Conservation (phyloP, 1,140 invertebrate species). For the Tribolium madens region DNA sequence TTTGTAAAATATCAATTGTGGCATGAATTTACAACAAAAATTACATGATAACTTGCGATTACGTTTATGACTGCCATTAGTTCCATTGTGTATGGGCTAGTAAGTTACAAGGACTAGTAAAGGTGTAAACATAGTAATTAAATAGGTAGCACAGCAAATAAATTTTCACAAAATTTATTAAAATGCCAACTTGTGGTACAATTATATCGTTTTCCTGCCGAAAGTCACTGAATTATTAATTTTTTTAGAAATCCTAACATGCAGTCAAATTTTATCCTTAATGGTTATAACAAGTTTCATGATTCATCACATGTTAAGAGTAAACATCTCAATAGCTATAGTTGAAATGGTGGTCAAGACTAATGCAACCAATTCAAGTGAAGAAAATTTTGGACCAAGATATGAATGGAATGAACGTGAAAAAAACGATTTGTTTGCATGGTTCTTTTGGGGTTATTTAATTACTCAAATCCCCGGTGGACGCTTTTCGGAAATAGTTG, state of each 20-base stretch:
- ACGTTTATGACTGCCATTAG: too few relatives aligned
- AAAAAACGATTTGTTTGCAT: conserved; percentile 81
- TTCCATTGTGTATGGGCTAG: too few relatives aligned
- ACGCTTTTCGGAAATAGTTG: conserved; percentile 81
- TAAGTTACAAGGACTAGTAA: too few relatives aligned
- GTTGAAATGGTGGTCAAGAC: conserved; percentile 79
- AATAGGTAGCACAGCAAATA: too few relatives aligned
- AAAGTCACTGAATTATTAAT: background rate
- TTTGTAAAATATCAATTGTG: too few relatives aligned
- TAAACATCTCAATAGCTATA: conserved; percentile 88
- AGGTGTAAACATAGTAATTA: too few relatives aligned
- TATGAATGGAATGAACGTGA: conserved; percentile 64
- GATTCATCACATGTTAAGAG: conserved; percentile 85
- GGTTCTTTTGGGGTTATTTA: conserved; percentile 91
- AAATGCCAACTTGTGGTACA: background rate
- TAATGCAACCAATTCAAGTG: background rate
- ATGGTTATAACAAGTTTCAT: conserved; percentile 86
- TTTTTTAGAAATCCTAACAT: conserved; percentile 74
- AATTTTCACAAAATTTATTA: too few relatives aligned
- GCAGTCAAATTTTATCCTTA: conserved; percentile 80
- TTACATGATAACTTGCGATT: too few relatives aligned
- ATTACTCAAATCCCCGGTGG: conserved; percentile 88
- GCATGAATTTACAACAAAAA: too few relatives aligned
- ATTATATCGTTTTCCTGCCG: background rate
- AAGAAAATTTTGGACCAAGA: background rate